phyloP scores from a whole-genome alignment of 2,797 vertebrate genomes.

The Gymnothorax javanicus region DNA sequence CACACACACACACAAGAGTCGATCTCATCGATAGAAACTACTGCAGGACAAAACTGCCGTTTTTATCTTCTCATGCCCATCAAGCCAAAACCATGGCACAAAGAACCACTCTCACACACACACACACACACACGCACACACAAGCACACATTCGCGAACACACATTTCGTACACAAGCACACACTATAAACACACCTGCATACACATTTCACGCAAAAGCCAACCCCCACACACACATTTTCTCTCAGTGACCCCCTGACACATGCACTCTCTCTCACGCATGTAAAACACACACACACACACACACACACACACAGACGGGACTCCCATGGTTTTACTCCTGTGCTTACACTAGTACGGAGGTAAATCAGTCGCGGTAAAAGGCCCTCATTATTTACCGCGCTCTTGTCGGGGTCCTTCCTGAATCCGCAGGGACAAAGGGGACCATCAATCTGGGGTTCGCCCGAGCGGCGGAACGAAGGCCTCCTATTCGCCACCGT shows the following conservation, averaged over 20 bases:
- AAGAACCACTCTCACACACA: no score
- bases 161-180: no score
- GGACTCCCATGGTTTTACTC: not conserved
- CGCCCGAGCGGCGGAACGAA: not conserved
- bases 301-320: not conserved
- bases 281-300: not conserved
- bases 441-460: conserved; percentile 25
- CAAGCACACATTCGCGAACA: no score
- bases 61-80: not conserved
- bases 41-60: no score
- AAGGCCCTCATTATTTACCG: conserved; percentile 8
- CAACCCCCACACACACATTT: no score
- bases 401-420: conserved; percentile 19
- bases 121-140: no score
- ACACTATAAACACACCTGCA: no score
- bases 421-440: not conserved
- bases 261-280: no score
- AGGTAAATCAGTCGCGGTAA: not conserved
- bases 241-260: no score
- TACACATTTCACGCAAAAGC: no score
- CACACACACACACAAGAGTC: no score
- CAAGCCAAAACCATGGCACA: not conserved
- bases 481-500: conserved; percentile 8
- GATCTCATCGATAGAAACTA: no score
- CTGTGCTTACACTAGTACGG: not conserved